These are phyloP conservation scores for Morpho deidamia DNA, from an alignment of 2,888 invertebrate species.

Conservation along the genomic window DNA sequence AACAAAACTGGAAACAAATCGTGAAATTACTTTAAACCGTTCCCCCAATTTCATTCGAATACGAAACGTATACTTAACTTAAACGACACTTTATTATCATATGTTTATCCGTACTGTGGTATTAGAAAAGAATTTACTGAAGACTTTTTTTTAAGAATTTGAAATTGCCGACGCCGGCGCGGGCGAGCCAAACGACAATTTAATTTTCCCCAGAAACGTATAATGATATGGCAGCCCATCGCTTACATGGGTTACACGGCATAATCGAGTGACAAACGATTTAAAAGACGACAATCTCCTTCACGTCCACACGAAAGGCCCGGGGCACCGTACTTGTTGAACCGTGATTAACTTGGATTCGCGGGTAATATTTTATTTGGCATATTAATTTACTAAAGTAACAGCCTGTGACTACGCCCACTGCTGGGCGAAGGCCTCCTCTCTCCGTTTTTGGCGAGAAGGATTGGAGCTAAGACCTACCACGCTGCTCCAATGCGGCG, in stretches of 20 bases:
- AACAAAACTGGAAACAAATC: slow-evolving; percentile 1
- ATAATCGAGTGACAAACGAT: slow-evolving; percentile 74
- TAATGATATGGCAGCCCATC: slow-evolving; percentile 62
- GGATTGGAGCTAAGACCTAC: no score
- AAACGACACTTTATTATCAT: slow-evolving; percentile 76
- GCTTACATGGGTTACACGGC: slow-evolving; percentile 60
- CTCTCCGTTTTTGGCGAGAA: no score
- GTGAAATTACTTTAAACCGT: slow-evolving; percentile 10
- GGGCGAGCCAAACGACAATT: slow-evolving; percentile 57
- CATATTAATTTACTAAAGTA: no score
- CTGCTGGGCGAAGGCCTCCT: no score
- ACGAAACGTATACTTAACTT: slow-evolving; percentile 63
- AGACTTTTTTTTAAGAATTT: slow-evolving; percentile 24
- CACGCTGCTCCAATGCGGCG: no score
- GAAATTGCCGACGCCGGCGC: slow-evolving; percentile 56
- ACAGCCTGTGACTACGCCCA: no score
- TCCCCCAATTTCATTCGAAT: slow-evolving; percentile 16
- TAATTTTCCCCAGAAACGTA: slow-evolving; percentile 60
- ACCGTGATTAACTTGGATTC: slow-evolving; percentile 13
- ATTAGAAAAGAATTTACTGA: slow-evolving; percentile 55
- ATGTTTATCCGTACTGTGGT: slow-evolving; percentile 66
- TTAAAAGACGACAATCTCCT: slow-evolving; percentile 56
- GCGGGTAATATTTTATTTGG: not conserved
- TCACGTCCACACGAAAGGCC: slow-evolving; percentile 21
- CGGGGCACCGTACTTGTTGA: slow-evolving; percentile 17